These are phyloP conservation scores for Chloromyia formosa DNA, from an alignment of 2,888 invertebrate species.

Conservation along the genomic window DNA sequence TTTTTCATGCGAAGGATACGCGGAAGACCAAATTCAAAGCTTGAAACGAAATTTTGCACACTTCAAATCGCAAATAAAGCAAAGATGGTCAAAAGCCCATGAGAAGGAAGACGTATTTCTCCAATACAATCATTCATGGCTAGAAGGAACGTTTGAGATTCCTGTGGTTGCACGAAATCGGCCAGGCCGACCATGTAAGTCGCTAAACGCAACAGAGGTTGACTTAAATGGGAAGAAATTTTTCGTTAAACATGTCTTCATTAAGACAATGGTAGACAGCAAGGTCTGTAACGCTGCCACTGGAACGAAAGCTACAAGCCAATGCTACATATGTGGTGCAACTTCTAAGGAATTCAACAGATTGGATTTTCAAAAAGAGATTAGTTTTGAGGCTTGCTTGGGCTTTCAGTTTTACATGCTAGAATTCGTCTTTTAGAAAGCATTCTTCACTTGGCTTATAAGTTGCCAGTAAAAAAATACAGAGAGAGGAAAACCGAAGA, in stretches of 20 bases:
- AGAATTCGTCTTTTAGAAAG: too few relatives aligned
- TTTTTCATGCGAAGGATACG: too few relatives aligned
- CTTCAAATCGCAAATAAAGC: background rate
- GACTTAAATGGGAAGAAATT: too few relatives aligned
- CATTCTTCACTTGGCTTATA: background rate
- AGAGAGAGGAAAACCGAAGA: too few relatives aligned
- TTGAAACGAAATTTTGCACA: background rate
- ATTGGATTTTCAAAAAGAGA: background rate
- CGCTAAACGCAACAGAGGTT: too few relatives aligned
- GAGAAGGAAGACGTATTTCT: background rate
- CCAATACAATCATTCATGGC: background rate
- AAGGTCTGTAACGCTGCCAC: background rate
- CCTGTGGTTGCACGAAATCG: background rate
- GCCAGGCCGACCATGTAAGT: background rate
- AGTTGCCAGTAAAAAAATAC: background rate
- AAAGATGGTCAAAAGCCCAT: background rate
- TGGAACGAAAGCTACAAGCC: background rate
- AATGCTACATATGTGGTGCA: background rate
- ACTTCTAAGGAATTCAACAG: slow-evolving; percentile 1
- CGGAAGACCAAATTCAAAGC: too few relatives aligned
- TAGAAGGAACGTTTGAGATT: background rate
- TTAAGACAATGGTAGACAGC: too few relatives aligned
- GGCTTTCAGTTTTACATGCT: background rate
- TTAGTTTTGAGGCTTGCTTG: background rate
- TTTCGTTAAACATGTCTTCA: too few relatives aligned